Evolutionary conservation across 2,888 invertebrate species (phyloP).

Genomic region (Athrips mouffetella): DNA sequence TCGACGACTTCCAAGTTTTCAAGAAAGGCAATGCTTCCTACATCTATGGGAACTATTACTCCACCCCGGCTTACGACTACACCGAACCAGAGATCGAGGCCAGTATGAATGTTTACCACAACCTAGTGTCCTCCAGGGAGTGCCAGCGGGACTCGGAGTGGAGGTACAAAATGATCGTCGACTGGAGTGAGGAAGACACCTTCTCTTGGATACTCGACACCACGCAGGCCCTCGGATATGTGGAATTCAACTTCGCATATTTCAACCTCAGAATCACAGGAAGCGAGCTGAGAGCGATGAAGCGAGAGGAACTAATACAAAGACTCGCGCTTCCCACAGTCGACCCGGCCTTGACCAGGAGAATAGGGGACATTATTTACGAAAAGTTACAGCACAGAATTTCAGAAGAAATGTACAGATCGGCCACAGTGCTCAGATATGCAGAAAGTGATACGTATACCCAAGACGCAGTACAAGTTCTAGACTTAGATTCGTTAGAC

Average conservation of each 20-base stretch:
- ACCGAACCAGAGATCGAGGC: conserved; percentile 59
- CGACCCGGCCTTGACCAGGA: conserved; percentile 45
- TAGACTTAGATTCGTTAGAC: conserved; percentile 59
- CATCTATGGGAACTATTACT: conserved; percentile 62
- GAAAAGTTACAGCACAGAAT: conserved; percentile 58
- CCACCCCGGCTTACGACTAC: conserved; percentile 58
- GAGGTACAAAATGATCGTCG: conserved; percentile 70
- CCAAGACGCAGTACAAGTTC: conserved; percentile 49
- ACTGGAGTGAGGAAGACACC: conserved; percentile 79
- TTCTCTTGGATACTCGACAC: conserved; percentile 74
- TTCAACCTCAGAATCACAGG: conserved; percentile 66
- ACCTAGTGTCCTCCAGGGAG: conserved; percentile 56
- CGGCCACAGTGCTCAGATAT: conserved; percentile 55
- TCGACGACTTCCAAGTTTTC: conserved; percentile 72
- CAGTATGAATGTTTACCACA: conserved; percentile 61
- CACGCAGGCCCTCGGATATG: conserved; percentile 51
- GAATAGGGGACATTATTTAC: conserved; percentile 55
- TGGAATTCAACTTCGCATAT: conserved; percentile 62
- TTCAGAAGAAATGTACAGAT: conserved; percentile 52
- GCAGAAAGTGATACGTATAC: conserved; percentile 54
- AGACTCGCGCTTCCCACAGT: conserved; percentile 53
- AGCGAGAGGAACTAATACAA: conserved; percentile 56
- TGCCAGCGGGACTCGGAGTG: conserved; percentile 69
- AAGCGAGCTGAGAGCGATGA: conserved; percentile 52
- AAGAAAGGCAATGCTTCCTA: conserved; percentile 59